These are phyloP conservation scores for Halichondria panicea DNA, from an alignment of 37 sponge, comb jelly and placozoan genomes.

Conservation along the genomic window DNA sequence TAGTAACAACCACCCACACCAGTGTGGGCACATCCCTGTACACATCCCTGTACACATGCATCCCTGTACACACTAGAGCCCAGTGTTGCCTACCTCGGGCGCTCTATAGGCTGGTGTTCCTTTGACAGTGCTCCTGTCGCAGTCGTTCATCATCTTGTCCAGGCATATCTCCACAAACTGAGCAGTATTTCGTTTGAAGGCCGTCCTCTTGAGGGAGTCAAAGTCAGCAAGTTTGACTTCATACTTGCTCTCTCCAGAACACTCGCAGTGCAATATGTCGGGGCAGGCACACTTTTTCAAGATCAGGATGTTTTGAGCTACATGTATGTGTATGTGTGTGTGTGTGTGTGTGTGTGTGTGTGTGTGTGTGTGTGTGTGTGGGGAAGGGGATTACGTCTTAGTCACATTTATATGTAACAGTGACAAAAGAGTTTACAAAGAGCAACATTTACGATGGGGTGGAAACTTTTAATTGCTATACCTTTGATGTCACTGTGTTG, in stretches of 20 bases:
- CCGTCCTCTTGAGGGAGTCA: neutral
- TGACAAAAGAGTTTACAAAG: no score
- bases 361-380: slow-evolving; percentile 17
- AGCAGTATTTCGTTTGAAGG: neutral
- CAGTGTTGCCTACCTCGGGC: neutral
- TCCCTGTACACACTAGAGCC: neutral
- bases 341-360: neutral
- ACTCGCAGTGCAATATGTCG: neutral
- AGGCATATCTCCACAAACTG: no score
- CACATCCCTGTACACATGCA: slow-evolving; percentile 14
- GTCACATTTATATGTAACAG: no score
- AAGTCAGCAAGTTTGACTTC: slow-evolving; percentile 1
- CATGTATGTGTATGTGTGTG: neutral
- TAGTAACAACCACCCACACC: slow-evolving; percentile 7
- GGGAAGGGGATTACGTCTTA: no score
- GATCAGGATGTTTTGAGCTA: neutral
- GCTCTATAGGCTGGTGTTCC: neutral
- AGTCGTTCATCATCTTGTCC: neutral
- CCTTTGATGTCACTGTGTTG: slow-evolving; percentile 42
- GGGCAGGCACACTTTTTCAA: slow-evolving; percentile 5
- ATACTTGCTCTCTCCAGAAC: neutral
- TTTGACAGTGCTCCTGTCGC: neutral
- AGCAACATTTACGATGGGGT: no score
- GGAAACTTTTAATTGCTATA: no score
- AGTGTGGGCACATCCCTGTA: no score